These are phyloP conservation scores for Myodes glareolus DNA, from an alignment of 2,113 vertebrate genomes.

Conservation along the genomic window DNA sequence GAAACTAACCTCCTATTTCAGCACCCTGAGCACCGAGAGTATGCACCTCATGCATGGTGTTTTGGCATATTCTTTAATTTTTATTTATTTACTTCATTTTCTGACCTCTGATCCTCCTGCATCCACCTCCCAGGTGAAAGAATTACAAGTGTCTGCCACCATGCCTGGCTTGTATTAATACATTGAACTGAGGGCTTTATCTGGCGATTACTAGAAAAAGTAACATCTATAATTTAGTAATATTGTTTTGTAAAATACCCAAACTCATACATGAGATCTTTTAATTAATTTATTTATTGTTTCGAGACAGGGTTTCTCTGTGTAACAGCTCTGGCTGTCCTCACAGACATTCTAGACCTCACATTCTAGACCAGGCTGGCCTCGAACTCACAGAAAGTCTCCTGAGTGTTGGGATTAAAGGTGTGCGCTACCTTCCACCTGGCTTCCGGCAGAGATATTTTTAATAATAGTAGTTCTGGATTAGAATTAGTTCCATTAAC, in stretches of 20 bases:
- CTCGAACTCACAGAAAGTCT: not conserved
- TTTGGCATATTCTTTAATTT: no score
- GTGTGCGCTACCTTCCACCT: not conserved
- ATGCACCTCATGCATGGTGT: not conserved
- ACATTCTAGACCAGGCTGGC: not conserved
- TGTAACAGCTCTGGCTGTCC: not conserved
- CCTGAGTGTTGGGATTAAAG: not conserved
- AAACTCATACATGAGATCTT: not conserved
- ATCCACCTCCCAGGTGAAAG: not conserved
- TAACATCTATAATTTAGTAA: not conserved
- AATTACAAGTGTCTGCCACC: not conserved
- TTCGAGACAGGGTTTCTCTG: not conserved
- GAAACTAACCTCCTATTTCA: not conserved
- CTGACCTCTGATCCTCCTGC: not conserved
- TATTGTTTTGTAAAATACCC: conserved; percentile 16
- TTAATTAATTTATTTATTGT: not conserved
- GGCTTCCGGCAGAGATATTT: not conserved
- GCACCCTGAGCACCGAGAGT: not conserved
- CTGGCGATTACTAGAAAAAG: not conserved
- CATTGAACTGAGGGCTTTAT: not conserved
- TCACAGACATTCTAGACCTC: no score
- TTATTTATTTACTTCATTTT: not conserved
- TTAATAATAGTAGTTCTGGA: not conserved
- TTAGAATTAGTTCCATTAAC: not conserved
- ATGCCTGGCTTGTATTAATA: not conserved